These are phyloP conservation scores for Myotis brandtii DNA, from an alignment of 2,113 vertebrate genomes.

Conservation along the genomic window DNA sequence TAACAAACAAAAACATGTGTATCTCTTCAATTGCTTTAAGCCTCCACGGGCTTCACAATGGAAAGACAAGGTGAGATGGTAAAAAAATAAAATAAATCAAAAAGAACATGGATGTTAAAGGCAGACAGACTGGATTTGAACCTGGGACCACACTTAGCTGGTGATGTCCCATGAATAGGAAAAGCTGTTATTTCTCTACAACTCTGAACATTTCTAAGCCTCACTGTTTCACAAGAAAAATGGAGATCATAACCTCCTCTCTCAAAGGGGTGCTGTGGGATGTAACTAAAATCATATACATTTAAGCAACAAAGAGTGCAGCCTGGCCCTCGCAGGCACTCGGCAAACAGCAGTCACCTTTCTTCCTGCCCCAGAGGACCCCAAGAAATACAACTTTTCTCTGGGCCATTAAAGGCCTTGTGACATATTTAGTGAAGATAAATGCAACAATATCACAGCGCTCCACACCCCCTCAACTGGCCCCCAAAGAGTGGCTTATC, in stretches of 20 bases:
- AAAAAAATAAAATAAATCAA: not conserved
- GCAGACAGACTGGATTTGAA: not conserved
- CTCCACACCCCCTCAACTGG: not conserved
- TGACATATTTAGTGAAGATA: not conserved
- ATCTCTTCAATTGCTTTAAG: not conserved
- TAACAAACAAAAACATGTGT: accelerated
- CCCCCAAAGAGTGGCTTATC: not conserved
- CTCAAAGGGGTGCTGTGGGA: not conserved
- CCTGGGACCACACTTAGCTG: not conserved
- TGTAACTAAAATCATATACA: accelerated
- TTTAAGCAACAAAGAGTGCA: not conserved
- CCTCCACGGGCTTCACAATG: not conserved
- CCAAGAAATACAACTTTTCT: not conserved
- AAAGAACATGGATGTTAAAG: not conserved
- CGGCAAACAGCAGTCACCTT: not conserved
- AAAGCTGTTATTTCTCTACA: not conserved
- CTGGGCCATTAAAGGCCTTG: not conserved
- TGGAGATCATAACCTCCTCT: not conserved
- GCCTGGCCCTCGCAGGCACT: not conserved
- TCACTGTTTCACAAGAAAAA: not conserved
- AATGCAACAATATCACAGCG: not conserved
- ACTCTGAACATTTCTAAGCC: not conserved
- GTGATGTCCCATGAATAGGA: not conserved
- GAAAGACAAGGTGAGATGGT: not conserved
- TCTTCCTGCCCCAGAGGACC: not conserved